Conservation (phyloP, 2,797 vertebrate species). For the Scarus forsteni region DNA sequence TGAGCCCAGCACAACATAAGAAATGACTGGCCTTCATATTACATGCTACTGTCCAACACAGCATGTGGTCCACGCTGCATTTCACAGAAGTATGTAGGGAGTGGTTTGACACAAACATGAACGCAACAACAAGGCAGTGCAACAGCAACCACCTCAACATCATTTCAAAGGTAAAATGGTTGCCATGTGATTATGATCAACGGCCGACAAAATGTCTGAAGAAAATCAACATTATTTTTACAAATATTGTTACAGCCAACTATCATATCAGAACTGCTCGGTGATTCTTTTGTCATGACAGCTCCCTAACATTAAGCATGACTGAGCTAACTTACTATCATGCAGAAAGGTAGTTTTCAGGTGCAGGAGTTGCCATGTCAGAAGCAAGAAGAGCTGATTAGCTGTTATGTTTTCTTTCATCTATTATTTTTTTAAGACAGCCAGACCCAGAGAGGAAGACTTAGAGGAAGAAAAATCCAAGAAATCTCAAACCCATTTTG, state of each 20-base stretch:
- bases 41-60: too few relatives aligned
- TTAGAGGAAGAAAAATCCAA: conserved; percentile 63
- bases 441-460: conserved; percentile 73
- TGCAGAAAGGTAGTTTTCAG: conserved; percentile 76
- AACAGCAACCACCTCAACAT: not conserved
- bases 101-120: not conserved
- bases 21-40: too few relatives aligned
- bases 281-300: conserved; percentile 59
- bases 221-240: conserved; percentile 68
- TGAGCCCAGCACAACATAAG: too few relatives aligned
- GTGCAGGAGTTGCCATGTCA: conserved; percentile 71
- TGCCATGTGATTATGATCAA: not conserved
- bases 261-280: conserved; percentile 61
- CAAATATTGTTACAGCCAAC: conserved; percentile 72
- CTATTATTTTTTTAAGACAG: conserved; percentile 31
- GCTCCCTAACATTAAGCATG: conserved; percentile 71
- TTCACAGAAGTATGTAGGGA: too few relatives aligned
- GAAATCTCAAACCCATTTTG: conserved; percentile 64
- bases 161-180: not conserved
- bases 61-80: too few relatives aligned
- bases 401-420: conserved; percentile 24
- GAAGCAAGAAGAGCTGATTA: conserved; percentile 70
- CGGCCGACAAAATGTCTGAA: conserved; percentile 64
- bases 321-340: conserved; percentile 70
- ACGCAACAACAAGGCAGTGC: not conserved